phyloP scores from a whole-genome alignment of 1,140 invertebrate genomes.

The Plectrocnemia conspersa region DNA sequence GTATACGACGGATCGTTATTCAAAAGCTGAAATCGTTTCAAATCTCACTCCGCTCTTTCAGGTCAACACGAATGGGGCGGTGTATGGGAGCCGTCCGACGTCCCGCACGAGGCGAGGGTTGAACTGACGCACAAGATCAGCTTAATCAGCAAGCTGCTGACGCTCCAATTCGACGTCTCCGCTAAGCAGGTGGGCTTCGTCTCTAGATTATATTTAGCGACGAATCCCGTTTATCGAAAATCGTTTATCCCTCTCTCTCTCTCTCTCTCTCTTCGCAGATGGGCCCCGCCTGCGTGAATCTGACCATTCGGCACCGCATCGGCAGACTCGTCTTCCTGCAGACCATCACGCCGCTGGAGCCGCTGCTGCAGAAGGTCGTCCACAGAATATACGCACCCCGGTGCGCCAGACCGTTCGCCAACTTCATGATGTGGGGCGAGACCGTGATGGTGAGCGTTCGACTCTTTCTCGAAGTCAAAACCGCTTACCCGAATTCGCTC shows the following conservation, averaged over 20 bases:
- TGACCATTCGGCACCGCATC: slow-evolving; percentile 57
- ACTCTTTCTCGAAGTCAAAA: background rate
- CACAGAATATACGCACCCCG: slow-evolving; percentile 68
- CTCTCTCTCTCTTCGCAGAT: too few relatives aligned
- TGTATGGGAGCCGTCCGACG: slow-evolving; percentile 36
- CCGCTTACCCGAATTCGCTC: background rate
- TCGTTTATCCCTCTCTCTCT: too few relatives aligned
- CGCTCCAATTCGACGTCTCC: slow-evolving; percentile 53
- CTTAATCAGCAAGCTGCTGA: slow-evolving; percentile 51
- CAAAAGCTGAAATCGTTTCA: too few relatives aligned
- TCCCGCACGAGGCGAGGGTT: slow-evolving; percentile 58
- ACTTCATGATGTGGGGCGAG: slow-evolving; percentile 65
- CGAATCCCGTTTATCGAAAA: too few relatives aligned
- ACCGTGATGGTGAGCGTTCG: slow-evolving; percentile 70
- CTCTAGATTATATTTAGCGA: slow-evolving; percentile 1
- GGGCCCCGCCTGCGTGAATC: slow-evolving; percentile 74
- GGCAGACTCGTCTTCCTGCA: slow-evolving; percentile 70
- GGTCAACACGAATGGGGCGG: slow-evolving; percentile 44
- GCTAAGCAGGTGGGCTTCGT: slow-evolving; percentile 45
- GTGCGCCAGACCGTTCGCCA: slow-evolving; percentile 60
- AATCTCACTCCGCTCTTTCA: slow-evolving; percentile 32
- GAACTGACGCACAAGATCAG: slow-evolving; percentile 55
- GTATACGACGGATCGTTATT: too few relatives aligned
- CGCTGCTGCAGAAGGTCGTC: slow-evolving; percentile 70
- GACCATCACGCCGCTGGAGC: slow-evolving; percentile 74